Percentiles rank a stretch among this genome's conserved stretches.
Conservation (phyloP, 1,140 invertebrate genomes). For the Aphidius ervi region DNA sequence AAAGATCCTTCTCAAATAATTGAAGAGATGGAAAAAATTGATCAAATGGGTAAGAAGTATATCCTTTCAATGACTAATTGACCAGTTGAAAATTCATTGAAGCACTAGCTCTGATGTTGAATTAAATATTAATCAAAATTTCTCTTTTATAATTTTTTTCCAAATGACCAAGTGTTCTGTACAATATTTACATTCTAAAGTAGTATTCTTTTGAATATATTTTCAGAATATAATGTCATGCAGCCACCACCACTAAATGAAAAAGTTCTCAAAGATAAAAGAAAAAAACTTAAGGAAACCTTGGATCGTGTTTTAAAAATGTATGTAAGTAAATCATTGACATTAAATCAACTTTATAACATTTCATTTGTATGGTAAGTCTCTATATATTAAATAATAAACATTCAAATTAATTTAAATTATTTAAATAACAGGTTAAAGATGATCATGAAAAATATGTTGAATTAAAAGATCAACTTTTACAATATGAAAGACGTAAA, state of each 20-base stretch:
- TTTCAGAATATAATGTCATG: conserved; percentile 89
- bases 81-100: not conserved
- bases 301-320: conserved; percentile 89
- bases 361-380: no score
- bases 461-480: conserved; percentile 84
- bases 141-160: not conserved
- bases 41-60: conserved; percentile 82
- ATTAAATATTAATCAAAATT: no score
- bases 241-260: conserved; percentile 92
- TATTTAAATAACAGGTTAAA: conserved; percentile 67
- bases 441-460: conserved; percentile 93
- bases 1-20: conserved; percentile 94
- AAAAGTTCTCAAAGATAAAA: conserved; percentile 94
- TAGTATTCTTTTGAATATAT: conserved; percentile 21
- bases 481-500: conserved; percentile 88
- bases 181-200: conserved; percentile 7
- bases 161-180: not conserved
- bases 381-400: no score
- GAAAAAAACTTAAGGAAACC: conserved; percentile 93
- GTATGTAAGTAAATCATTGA: conserved; percentile 77
- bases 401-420: not conserved
- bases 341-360: not conserved
- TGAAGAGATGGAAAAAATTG: conserved; percentile 94
- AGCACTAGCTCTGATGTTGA: no score
- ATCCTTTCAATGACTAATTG: not conserved